phyloP scores from a whole-genome alignment of 2,113 vertebrate species.

The Melierax canorus region DNA sequence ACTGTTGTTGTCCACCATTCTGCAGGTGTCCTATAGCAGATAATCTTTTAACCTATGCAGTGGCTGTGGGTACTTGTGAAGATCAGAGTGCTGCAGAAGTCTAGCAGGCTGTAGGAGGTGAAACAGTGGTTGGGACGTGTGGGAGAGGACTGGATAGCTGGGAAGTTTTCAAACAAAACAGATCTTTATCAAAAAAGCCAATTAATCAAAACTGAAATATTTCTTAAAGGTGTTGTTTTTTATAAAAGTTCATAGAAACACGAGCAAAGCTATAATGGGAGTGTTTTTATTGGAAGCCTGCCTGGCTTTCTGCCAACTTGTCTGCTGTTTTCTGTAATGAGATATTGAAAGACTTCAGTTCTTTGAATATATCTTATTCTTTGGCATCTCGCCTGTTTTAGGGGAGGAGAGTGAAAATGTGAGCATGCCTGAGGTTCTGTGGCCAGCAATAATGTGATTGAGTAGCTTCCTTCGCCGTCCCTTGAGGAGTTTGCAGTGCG shows the following conservation, averaged over 20 bases:
- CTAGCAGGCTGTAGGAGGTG: neutral
- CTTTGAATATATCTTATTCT: constrained; percentile 44
- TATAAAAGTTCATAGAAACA: constrained; percentile 57
- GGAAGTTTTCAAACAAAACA: constrained; percentile 60
- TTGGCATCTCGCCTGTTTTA: constrained; percentile 13
- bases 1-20: neutral
- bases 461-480: neutral
- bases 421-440: constrained; percentile 39
- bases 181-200: constrained; percentile 49
- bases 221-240: constrained; percentile 56
- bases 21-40: neutral
- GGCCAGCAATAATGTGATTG: constrained; percentile 16
- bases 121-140: constrained; percentile 3
- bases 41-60: neutral
- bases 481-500: neutral
- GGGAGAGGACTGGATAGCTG: constrained; percentile 23
- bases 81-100: neutral
- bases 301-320: constrained; percentile 46
- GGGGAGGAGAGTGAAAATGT: constrained; percentile 12
- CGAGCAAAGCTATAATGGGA: constrained; percentile 56
- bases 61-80: neutral
- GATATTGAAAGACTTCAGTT: constrained; percentile 59
- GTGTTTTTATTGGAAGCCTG: constrained; percentile 58
- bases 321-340: constrained; percentile 62
- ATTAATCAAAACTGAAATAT: constrained; percentile 63